Evolutionary conservation across 2,888 invertebrate species (phyloP), one percentile per base, ranked within the genome.

Genomic region (Mesochorus sp.): DNA sequence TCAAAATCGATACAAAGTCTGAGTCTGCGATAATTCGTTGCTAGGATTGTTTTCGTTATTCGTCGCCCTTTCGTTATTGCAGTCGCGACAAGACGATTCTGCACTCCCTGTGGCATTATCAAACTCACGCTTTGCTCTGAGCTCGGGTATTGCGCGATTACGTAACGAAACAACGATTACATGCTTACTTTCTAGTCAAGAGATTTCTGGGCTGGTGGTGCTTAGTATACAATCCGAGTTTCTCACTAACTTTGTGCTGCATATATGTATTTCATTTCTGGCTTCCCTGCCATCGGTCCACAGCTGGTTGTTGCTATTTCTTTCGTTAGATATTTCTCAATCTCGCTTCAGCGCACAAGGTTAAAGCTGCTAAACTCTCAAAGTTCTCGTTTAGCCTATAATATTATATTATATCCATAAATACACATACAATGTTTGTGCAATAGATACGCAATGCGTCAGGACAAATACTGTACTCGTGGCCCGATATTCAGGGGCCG

Each of bases 141-240:
- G 76, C 73, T 21, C 44, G 55, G 17, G 68, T 24, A 39, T 26
- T 21, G 34, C 55, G 49, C 17, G 64, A 59, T 85, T 85, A 81
- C 82, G 83, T 75, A 85, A 85, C 82, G 44, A 71, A 37, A 82
- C 79, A 44, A 83, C 80, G 82, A 82, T 84, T 82, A 84, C 83
- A 82, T 85, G 81, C 73, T 84, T 83, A 85, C 85, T 85, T 85
- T 85, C 85, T 84, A 85, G 76, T 73, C 80, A 80, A 78, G 80
- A 80, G 53, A 59, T 79, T 53, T 59, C 37, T 57, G 57, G 62
- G 80, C 51, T 62, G 39, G 10, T 14, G 6, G 21, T 42, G 24
- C 10, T 24, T n/a, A 37, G 8, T 8, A 31, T 8, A 47, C 19
- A 47, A 10, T 6, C 12, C 24, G 31, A 44, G 55, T 44, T 67